Conservation (phyloP, 2,888 invertebrate species). For the Acleris literana region DNA sequence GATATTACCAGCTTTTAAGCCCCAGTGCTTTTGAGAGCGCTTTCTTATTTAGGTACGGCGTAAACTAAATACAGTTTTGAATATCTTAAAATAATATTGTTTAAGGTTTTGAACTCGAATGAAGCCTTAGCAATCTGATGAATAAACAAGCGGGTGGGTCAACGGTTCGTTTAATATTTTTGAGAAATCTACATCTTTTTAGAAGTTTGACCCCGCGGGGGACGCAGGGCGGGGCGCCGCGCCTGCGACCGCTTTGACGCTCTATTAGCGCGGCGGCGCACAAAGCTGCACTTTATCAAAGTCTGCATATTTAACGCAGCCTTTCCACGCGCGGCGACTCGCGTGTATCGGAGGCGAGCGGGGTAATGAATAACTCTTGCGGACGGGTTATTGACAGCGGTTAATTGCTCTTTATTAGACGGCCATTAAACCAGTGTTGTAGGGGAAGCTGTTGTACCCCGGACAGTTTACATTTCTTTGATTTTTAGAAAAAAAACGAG, state of each 20-base stretch:
- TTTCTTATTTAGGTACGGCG: neutral
- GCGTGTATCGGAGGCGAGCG: conserved; percentile 1
- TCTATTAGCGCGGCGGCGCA: conserved; percentile 57
- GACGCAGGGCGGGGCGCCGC: conserved; percentile 1
- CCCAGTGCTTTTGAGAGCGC: neutral
- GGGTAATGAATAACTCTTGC: conserved; percentile 2
- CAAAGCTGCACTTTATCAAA: conserved; percentile 63
- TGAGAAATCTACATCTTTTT: conserved; percentile 34
- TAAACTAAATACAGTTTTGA: conserved; percentile 12
- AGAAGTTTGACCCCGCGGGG: conserved; percentile 12
- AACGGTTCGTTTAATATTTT: conserved; percentile 34
- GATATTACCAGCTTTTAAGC: conserved; percentile 1
- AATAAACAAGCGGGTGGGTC: conserved; percentile 26
- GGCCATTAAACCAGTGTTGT: too few relatives aligned
- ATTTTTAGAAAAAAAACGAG: too few relatives aligned
- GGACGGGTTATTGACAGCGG: neutral
- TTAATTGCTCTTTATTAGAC: too few relatives aligned
- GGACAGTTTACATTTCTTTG: too few relatives aligned
- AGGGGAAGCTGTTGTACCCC: too few relatives aligned
- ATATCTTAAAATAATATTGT: conserved; percentile 13
- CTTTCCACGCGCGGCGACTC: conserved; percentile 44
- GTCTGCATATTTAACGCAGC: conserved; percentile 60
- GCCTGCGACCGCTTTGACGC: conserved; percentile 53
- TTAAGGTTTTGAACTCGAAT: conserved; percentile 6
- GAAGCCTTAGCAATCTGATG: conserved; percentile 24